Conservation (phyloP, 2,113 vertebrate species). For the Macquaria australasica region DNA sequence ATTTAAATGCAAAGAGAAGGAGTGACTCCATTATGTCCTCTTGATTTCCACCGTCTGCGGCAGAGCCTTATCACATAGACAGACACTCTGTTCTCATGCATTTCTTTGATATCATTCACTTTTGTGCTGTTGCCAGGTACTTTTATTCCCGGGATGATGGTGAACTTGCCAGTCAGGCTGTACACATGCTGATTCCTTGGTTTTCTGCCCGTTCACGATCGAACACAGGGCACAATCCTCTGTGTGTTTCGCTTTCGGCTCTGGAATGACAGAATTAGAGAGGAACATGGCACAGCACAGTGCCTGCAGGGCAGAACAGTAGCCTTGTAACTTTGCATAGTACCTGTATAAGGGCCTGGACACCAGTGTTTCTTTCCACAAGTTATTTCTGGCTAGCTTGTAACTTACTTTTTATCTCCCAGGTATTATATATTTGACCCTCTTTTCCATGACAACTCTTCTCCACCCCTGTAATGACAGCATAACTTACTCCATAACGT, state of each 20-base stretch:
- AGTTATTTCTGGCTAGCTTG: not conserved
- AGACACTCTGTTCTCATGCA: constrained; percentile 23
- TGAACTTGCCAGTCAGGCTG: constrained; percentile 51
- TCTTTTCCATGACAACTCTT: constrained; percentile 6
- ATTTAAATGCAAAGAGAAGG: constrained; percentile 45
- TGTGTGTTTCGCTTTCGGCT: constrained; percentile 45
- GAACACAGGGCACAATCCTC: constrained; percentile 36
- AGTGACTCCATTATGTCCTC: constrained; percentile 21
- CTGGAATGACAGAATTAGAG: constrained; percentile 64
- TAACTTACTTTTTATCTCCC: not conserved
- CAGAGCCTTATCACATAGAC: constrained; percentile 41
- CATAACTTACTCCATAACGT: constrained; percentile 35
- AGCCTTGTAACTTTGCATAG: constrained; percentile 7
- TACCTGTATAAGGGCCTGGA: constrained; percentile 3
- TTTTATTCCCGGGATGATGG: constrained; percentile 31
- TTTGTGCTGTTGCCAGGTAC: constrained; percentile 42
- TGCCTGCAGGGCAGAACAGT: constrained; percentile 31
- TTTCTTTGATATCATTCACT: constrained; percentile 36
- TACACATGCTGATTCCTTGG: constrained; percentile 54
- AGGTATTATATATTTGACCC: not conserved
- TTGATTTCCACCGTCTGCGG: constrained; percentile 38
- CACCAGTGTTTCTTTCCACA: not conserved
- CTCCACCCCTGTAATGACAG: constrained; percentile 11
- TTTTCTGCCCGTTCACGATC: constrained; percentile 50
- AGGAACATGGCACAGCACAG: constrained; percentile 22